Conservation (phyloP, 2,113 vertebrate genomes). For the Amphilophus citrinellus region DNA sequence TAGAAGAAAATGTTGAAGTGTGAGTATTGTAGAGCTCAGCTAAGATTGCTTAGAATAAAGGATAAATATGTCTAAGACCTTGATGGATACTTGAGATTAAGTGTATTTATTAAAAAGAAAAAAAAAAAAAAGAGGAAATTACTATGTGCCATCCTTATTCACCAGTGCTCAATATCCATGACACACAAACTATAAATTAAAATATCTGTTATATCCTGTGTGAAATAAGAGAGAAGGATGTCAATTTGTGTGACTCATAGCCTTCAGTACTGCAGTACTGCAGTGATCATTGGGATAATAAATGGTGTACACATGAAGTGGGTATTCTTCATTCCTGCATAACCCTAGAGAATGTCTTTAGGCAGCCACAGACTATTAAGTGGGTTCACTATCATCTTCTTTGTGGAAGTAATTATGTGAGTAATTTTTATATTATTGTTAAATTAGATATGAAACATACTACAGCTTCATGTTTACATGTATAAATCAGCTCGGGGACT, state of each 20-base stretch:
- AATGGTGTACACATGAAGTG: conserved; percentile 1
- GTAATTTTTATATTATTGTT: not conserved
- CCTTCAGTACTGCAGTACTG: not conserved
- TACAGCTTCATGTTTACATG: conserved; percentile 11
- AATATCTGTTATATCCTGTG: not conserved
- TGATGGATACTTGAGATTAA: not conserved
- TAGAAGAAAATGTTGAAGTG: not conserved
- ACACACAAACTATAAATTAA: not conserved
- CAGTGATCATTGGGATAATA: not conserved
- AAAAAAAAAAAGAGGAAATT: rapidly evolving
- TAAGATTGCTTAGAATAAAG: not conserved
- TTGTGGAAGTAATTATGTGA: not conserved
- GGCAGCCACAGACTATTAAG: not conserved
- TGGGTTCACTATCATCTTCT: not conserved
- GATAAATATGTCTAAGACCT: not conserved
- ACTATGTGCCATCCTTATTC: not conserved
- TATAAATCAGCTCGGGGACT: not conserved
- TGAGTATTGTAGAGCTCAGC: rapidly evolving
- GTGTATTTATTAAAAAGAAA: not conserved
- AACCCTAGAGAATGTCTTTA: not conserved
- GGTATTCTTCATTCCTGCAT: not conserved
- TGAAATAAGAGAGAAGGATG: not conserved
- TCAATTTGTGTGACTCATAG: not conserved
- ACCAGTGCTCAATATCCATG: not conserved
- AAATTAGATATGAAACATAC: not conserved